These are phyloP conservation scores for Caenorhabditis parvicauda DNA, from an alignment of 2,888 invertebrate genomes.

Conservation along the genomic window DNA sequence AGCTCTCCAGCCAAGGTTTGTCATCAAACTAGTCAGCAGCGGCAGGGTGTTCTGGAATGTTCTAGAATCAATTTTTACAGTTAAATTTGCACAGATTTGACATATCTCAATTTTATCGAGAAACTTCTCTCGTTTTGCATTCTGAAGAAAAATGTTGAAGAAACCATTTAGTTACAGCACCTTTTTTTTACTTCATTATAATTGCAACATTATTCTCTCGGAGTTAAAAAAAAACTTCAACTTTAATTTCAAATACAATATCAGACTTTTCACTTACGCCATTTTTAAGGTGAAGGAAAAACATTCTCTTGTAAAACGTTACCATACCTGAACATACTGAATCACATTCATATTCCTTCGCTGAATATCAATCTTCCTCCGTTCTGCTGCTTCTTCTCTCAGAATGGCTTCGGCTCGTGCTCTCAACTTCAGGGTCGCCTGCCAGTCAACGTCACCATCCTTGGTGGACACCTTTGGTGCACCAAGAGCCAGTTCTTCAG, in stretches of 20 bases:
- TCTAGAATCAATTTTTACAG: too few relatives aligned
- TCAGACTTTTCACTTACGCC: too few relatives aligned
- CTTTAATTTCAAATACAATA: neutral
- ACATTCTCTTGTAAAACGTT: too few relatives aligned
- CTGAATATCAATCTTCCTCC: constrained; percentile 9
- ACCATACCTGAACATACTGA: constrained; percentile 21
- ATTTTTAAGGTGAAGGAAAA: too few relatives aligned
- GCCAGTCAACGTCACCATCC: constrained; percentile 7
- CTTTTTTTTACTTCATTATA: too few relatives aligned
- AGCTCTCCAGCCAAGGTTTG: neutral
- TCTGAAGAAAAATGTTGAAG: too few relatives aligned
- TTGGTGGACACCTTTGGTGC: too few relatives aligned
- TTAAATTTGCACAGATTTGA: too few relatives aligned
- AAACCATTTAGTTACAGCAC: too few relatives aligned
- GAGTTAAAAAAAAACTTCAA: neutral
- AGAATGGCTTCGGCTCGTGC: constrained; percentile 23
- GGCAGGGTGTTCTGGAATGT: neutral
- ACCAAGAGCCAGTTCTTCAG: constrained; percentile 10
- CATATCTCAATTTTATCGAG: too few relatives aligned
- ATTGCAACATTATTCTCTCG: neutral
- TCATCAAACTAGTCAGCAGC: neutral
- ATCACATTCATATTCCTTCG: constrained; percentile 8
- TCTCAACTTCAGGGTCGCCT: constrained; percentile 17
- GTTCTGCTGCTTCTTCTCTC: constrained; percentile 13
- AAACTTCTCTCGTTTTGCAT: too few relatives aligned